Base-by-base conservation (phyloP, 2,797 vertebrate species). In the Nyctibius grandis region DNA sequence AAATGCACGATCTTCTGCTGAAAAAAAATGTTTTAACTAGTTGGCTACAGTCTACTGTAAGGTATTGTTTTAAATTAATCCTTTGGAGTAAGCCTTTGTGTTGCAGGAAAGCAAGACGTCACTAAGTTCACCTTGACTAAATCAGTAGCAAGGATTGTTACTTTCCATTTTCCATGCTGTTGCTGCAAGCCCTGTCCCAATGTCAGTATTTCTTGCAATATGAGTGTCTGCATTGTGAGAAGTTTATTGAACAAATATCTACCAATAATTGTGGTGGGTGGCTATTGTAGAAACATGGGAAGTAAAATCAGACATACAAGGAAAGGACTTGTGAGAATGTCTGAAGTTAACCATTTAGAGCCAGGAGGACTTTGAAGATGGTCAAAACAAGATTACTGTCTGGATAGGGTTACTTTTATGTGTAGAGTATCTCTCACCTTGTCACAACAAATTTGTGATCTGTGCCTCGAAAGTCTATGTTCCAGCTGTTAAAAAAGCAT, bases 141-240 rank as follows among this genome's bases (percentile, higher is more conserved):
- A 60, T 42, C 45, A 13, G 13, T 29, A 65, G 40, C 40, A 36
- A 29, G 42, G 73, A 22, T 29, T 28, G 28, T 42, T 65, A 31
- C 51, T 69, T 61, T 10, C 36, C 0, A 0, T 65, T 85, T 83
- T 51, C 57, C 0, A 0, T 33, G 11, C 3, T 73, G 38, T 25
- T 74, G 28, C 53, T 33, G 23, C 34, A 19, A 57, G 51, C 61
- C 57, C 1, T 42, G 28, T 50, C 12, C 1, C 1, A 36, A 12
- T 53, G 33, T 31, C 50, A 48, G 15, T 19, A 1, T 60, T 93
- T 36, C 67, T 15, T 42, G 7, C 28, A 16, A 5, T 38, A 13
- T 20, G 12, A 8, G 15, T 15, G n/a, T 40, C 70, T 64, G 57
- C 10, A 0, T 9, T 61, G 47, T 19, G 33, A n/a, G 14, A 57